These are phyloP conservation scores for Apotomis capreana DNA, from an alignment of 2,888 invertebrate species.

Conservation along the genomic window DNA sequence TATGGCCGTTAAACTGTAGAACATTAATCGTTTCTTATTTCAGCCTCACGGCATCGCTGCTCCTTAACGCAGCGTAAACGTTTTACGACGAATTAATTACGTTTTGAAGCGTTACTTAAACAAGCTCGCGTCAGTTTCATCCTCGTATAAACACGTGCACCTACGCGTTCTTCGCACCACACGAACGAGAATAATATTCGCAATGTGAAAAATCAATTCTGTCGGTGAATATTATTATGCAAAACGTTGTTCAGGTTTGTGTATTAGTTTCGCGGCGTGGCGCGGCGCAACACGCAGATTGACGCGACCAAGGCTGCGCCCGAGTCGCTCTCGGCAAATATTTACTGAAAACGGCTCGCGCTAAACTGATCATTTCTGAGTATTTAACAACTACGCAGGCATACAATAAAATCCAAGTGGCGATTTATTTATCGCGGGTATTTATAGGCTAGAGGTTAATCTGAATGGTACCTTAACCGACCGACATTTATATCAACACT, in stretches of 20 bases:
- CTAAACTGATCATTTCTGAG: neutral
- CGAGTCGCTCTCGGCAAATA: constrained; percentile 3
- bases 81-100: constrained; percentile 28
- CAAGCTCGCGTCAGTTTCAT: constrained; percentile 1
- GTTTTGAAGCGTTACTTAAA: constrained; percentile 11
- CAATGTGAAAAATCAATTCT: constrained; percentile 7
- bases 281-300: neutral
- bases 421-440: neutral
- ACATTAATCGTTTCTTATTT: constrained; percentile 2
- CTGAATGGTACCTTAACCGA: neutral
- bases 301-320: neutral
- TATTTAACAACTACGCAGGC: neutral
- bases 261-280: constrained; percentile 3
- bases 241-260: neutral
- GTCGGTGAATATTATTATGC: constrained; percentile 15
- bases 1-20: neutral
- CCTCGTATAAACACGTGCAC: constrained; percentile 11
- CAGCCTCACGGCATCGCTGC: neutral
- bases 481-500: neutral
- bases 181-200: neutral
- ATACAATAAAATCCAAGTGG: neutral
- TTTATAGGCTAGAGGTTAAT: neutral
- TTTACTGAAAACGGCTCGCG: constrained; percentile 17
- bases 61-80: constrained; percentile 7
- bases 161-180: neutral